Evolutionary conservation across 1,140 invertebrate species (phyloP).

Genomic region (Oscheius sp.): DNA sequence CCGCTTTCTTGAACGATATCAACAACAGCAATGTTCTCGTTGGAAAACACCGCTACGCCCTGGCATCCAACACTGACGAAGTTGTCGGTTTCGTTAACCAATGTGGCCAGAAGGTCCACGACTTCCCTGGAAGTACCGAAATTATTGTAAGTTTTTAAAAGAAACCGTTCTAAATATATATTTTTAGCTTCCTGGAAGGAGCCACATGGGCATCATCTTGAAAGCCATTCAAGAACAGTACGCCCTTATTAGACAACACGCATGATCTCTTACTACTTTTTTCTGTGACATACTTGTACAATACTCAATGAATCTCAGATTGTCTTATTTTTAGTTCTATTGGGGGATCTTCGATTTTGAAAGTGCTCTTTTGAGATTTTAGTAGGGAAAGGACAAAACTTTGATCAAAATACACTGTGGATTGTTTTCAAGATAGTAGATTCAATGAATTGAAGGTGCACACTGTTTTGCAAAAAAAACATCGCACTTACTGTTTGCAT

Average conservation of each 20-base stretch:
- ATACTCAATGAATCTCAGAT: no score
- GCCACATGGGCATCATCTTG: constrained; percentile 1
- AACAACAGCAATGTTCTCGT: not conserved
- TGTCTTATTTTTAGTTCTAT: no score
- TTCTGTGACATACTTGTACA: no score
- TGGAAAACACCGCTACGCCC: not conserved
- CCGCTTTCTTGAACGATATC: constrained; percentile 15
- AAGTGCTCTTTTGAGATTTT: no score
- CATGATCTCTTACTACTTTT: no score
- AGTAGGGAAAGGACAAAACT: no score
- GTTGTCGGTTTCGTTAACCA: not conserved
- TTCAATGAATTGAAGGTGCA: no score
- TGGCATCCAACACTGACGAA: not conserved
- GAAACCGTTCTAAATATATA: not conserved
- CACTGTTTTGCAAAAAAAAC: no score
- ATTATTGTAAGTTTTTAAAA: not conserved
- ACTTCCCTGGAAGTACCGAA: not conserved
- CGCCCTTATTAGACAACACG: not conserved
- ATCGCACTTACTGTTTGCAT: no score
- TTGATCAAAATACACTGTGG: no score
- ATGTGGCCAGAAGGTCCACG: not conserved
- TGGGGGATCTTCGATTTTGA: no score
- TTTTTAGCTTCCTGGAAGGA: not conserved
- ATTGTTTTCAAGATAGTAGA: no score
- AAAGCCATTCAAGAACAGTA: not conserved